Conservation (phyloP, 2,113 vertebrate species). For the Tenebrosternarchus preto region DNA sequence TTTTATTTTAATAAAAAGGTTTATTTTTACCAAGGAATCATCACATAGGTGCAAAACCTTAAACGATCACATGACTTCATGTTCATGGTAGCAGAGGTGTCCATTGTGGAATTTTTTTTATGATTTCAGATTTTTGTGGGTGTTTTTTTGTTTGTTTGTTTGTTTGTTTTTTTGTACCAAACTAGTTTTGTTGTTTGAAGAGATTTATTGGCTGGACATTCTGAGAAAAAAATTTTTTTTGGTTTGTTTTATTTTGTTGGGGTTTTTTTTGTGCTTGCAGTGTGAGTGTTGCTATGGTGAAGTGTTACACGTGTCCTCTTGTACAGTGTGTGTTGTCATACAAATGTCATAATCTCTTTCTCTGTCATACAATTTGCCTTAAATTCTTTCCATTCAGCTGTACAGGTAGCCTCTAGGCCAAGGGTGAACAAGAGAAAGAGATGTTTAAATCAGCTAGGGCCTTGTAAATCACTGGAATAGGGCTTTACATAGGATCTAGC, state of each 20-base stretch:
- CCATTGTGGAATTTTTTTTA: conserved; percentile 82
- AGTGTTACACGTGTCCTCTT: conserved; percentile 83
- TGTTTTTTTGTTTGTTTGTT: conserved; percentile 25
- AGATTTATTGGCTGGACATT: conserved; percentile 75
- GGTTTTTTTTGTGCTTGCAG: conserved; percentile 85
- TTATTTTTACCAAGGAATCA: conserved; percentile 91
- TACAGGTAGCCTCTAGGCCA: conserved; percentile 81
- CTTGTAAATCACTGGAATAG: conserved; percentile 90
- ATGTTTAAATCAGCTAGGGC: conserved; percentile 81
- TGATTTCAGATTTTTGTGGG: conserved; percentile 61
- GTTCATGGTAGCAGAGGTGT: conserved; percentile 85
- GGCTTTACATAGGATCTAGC: conserved; percentile 86
- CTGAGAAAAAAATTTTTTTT: conserved; percentile 63
- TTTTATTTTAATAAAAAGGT: conserved; percentile 96
- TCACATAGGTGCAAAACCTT: conserved; percentile 77
- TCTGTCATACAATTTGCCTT: conserved; percentile 90
- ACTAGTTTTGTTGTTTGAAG: conserved; percentile 58
- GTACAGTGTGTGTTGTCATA: conserved; percentile 82
- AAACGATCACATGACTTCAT: conserved; percentile 81
- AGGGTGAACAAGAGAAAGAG: conserved; percentile 82
- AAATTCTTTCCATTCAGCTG: conserved; percentile 89
- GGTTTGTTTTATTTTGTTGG: not conserved
- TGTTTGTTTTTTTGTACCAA: conserved; percentile 73
- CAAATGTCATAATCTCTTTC: conserved; percentile 75
- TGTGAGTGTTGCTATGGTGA: conserved; percentile 91